phyloP scores from a whole-genome alignment of 2,888 invertebrate species.

The Lochmaea capreae region DNA sequence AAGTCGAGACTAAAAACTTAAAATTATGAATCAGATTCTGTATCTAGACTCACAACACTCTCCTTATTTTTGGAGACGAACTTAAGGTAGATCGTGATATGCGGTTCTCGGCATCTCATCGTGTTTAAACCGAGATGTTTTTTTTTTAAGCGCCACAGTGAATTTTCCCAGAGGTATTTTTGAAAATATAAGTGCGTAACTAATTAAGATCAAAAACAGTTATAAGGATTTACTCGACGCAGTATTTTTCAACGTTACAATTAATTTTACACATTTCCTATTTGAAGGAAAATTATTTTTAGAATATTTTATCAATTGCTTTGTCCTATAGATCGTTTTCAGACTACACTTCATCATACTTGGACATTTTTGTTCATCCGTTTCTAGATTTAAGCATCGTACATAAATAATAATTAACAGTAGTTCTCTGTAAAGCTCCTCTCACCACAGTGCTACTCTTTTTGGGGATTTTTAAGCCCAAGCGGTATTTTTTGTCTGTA shows the following conservation, averaged over 20 bases:
- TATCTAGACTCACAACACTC: constrained; percentile 19
- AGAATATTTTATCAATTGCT: no score
- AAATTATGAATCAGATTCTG: constrained; percentile 31
- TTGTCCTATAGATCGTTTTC: no score
- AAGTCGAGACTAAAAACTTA: constrained; percentile 8
- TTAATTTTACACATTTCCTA: no score
- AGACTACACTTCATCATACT: no score
- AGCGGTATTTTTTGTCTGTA: no score
- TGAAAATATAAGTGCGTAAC: constrained; percentile 20
- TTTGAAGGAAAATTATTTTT: no score
- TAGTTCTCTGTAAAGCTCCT: no score
- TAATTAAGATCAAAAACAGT: background rate
- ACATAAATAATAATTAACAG: no score
- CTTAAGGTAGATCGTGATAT: constrained; percentile 51
- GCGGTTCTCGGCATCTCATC: constrained; percentile 33
- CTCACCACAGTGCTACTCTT: no score
- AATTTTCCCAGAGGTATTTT: constrained; percentile 27
- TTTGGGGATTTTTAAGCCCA: no score
- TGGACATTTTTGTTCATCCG: no score
- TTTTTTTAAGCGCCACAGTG: constrained; percentile 18
- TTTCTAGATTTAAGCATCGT: no score
- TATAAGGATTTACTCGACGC: background rate
- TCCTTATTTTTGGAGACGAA: constrained; percentile 62
- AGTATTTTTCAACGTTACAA: background rate
- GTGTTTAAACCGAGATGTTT: constrained; percentile 28